These are phyloP conservation scores for Zaprionus ghesquierei DNA, from an alignment of 1,140 invertebrate genomes.

Conservation along the genomic window DNA sequence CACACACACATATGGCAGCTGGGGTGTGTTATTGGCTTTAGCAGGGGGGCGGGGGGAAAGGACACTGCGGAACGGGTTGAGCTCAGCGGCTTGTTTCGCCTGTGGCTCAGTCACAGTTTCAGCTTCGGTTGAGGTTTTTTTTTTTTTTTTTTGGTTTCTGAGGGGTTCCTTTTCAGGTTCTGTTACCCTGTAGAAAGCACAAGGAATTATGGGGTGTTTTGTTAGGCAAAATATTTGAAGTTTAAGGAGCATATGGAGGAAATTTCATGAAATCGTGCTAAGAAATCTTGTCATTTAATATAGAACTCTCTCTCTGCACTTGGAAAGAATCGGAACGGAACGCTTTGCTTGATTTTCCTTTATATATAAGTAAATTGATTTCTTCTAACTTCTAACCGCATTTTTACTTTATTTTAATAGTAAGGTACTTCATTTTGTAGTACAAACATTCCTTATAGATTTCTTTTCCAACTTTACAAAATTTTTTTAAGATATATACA, in stretches of 20 bases:
- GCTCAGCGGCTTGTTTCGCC: conserved; percentile 18
- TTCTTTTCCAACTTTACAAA: too few species aligned
- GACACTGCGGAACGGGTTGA: conserved; percentile 26
- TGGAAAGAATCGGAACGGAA: not conserved
- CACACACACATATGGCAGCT: conserved; percentile 11
- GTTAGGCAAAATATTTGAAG: too few species aligned
- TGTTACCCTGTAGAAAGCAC: conserved; percentile 18
- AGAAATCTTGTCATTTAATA: too few species aligned
- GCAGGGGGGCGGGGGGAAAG: not conserved
- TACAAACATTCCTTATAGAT: too few species aligned
- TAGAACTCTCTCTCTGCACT: not conserved
- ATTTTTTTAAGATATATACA: not conserved
- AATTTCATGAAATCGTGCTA: too few species aligned
- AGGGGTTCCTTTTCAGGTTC: conserved; percentile 11
- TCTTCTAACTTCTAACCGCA: too few species aligned
- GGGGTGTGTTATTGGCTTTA: conserved; percentile 32
- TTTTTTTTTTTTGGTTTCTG: not conserved
- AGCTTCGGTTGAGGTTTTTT: conserved; percentile 9
- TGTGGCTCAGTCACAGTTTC: conserved; percentile 12
- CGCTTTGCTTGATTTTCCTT: too few species aligned
- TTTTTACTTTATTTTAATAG: too few species aligned
- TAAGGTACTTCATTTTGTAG: too few species aligned
- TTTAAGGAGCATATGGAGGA: not conserved
- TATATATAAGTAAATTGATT: too few species aligned
- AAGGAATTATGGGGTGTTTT: not conserved